A percentile compares a stretch with the other conserved stretches of the same genome.
These are phyloP conservation scores for Monodelphis domestica DNA, from an alignment of 2,797 vertebrate species.

Conservation along the genomic window DNA sequence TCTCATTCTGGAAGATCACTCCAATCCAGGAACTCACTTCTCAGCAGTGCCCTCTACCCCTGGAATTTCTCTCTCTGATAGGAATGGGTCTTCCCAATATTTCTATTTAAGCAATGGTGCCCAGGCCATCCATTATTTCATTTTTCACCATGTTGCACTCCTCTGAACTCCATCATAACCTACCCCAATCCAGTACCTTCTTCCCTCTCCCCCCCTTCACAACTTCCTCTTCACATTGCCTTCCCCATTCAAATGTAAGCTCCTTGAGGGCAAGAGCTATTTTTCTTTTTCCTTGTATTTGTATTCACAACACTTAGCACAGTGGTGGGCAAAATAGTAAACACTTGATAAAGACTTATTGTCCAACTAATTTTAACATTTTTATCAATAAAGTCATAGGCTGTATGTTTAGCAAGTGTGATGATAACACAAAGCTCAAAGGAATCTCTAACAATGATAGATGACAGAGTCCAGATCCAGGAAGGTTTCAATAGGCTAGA, in stretches of 20 bases:
- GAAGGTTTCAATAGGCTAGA: no score
- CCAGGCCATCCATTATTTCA: neutral
- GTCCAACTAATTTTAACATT: no score
- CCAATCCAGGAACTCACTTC: neutral
- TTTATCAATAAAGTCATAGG: no score
- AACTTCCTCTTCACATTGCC: neutral
- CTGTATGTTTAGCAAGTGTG: no score
- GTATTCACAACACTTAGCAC: slow-evolving; percentile 93
- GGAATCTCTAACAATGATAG: no score
- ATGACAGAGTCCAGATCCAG: no score
- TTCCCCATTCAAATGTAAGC: neutral
- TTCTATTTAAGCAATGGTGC: neutral
- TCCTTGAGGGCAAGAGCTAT: neutral
- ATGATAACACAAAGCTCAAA: no score
- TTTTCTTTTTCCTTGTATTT: neutral
- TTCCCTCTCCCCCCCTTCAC: slow-evolving; percentile 66
- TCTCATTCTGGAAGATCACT: neutral
- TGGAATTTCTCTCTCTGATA: neutral
- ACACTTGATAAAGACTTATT: no score
- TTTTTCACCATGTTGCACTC: neutral
- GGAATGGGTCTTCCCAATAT: neutral
- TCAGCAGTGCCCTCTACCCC: neutral
- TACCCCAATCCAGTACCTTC: slow-evolving; percentile 63
- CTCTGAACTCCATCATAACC: neutral
- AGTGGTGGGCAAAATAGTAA: no score